Conservation (phyloP, 92 coral and sea anemone genomes). For the Diadumene lineata region DNA sequence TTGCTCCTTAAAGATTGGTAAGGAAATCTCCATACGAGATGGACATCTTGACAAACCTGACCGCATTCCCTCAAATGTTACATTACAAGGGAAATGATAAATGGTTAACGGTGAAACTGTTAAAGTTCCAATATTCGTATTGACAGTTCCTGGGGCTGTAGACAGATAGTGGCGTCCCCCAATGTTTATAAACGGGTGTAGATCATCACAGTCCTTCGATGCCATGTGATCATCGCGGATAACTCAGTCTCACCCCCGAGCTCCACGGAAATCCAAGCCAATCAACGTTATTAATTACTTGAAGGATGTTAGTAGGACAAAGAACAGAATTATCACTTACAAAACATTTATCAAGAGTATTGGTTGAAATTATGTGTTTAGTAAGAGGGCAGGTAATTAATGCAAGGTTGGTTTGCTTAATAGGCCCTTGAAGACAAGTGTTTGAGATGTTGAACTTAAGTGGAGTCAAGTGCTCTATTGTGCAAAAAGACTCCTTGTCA, state of each 20-base stretch:
- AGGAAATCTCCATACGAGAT: background rate
- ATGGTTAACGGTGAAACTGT: conserved; percentile 19
- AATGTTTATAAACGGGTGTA: background rate
- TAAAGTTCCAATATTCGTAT: conserved; percentile 12
- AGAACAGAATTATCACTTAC: background rate
- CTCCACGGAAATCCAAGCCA: conserved; percentile 7
- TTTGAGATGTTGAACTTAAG: too few species aligned
- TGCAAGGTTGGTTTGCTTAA: too few species aligned
- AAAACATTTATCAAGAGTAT: background rate
- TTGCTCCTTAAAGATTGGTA: conserved; percentile 17
- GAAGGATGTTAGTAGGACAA: background rate
- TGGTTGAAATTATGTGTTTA: too few species aligned
- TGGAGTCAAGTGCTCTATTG: too few species aligned
- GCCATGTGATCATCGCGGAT: background rate
- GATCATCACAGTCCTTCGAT: background rate
- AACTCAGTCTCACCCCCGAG: background rate
- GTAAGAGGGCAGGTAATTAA: too few species aligned
- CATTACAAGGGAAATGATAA: conserved; percentile 22
- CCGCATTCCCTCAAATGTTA: conserved; percentile 17
- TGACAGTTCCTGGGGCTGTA: background rate
- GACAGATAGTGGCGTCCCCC: background rate
- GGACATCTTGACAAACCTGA: conserved; percentile 12
- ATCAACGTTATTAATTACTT: background rate
- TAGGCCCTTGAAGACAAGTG: too few species aligned
- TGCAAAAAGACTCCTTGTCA: too few species aligned